Evolutionary conservation across 1,140 invertebrate genomes (phyloP).

Genomic region (Hesperophylax magnus): DNA sequence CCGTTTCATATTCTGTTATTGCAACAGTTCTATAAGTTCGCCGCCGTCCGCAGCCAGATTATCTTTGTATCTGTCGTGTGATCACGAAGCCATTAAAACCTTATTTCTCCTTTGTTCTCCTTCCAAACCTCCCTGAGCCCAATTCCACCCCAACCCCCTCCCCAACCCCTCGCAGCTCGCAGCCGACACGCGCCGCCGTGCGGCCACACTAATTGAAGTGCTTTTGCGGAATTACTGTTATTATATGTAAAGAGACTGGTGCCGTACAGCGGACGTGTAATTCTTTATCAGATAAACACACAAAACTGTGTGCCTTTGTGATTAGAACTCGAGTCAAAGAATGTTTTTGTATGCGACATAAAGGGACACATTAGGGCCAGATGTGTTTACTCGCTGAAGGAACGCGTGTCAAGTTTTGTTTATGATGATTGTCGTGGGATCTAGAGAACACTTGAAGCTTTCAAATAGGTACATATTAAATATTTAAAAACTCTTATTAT

Average conservation of each 20-base stretch:
- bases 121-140: neutral
- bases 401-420: constrained; percentile 1
- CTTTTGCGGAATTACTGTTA: constrained; percentile 55
- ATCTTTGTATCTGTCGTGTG: constrained; percentile 44
- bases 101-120: constrained; percentile 41
- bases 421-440: constrained; percentile 22
- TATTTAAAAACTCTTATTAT: too few species aligned
- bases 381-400: constrained; percentile 39
- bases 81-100: constrained; percentile 54
- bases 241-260: constrained; percentile 54
- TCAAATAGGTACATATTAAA: neutral
- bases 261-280: constrained; percentile 49
- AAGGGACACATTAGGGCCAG: constrained; percentile 46
- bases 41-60: constrained; percentile 37
- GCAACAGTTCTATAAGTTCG: neutral
- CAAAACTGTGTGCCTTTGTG: constrained; percentile 49
- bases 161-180: neutral
- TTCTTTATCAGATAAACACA: constrained; percentile 54
- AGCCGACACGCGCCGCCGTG: constrained; percentile 47
- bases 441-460: neutral
- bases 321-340: constrained; percentile 53
- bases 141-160: neutral
- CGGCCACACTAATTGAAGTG: constrained; percentile 55
- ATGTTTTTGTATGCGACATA: constrained; percentile 42
- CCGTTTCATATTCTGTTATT: constrained; percentile 18